A percentile compares a stretch with the other conserved stretches of the same genome.
Conservation (phyloP, 2,797 vertebrate species). For the Triplophysa yarkandensis region DNA sequence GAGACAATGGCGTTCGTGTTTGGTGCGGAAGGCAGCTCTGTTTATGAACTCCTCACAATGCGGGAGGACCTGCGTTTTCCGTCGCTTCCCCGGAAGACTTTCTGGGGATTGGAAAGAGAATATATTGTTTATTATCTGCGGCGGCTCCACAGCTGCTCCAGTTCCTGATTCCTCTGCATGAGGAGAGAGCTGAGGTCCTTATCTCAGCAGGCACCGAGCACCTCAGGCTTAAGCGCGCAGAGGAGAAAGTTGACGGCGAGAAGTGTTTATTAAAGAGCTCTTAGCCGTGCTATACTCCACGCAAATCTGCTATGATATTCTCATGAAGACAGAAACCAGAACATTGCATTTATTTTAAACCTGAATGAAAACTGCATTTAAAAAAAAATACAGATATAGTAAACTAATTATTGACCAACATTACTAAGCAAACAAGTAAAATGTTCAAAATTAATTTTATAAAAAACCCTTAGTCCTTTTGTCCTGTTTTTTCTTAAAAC, state of each 20-base stretch:
- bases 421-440: neutral
- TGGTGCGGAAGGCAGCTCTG: slow-evolving; percentile 61
- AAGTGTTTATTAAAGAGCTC: slow-evolving; percentile 66
- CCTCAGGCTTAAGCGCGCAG: slow-evolving; percentile 61
- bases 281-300: slow-evolving; percentile 55
- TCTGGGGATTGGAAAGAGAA: slow-evolving; percentile 69
- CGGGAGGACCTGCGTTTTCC: slow-evolving; percentile 60
- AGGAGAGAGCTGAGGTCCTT: slow-evolving; percentile 62
- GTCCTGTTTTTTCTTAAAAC: too few species aligned
- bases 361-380: slow-evolving; percentile 11
- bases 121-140: slow-evolving; percentile 66
- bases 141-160: slow-evolving; percentile 62
- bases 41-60: slow-evolving; percentile 66
- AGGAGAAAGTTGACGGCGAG: slow-evolving; percentile 54
- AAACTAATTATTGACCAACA: neutral
- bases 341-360: slow-evolving; percentile 7
- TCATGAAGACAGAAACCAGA: slow-evolving; percentile 42
- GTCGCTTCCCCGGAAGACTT: slow-evolving; percentile 68
- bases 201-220: slow-evolving; percentile 65
- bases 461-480: too few species aligned
- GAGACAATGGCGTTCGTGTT: slow-evolving; percentile 69
- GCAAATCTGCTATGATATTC: slow-evolving; percentile 49
- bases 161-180: slow-evolving; percentile 60
- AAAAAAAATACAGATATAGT: neutral
- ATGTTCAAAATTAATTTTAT: neutral